phyloP scores from a whole-genome alignment of 2,113 vertebrate species.

The Coracopsis vasa region DNA sequence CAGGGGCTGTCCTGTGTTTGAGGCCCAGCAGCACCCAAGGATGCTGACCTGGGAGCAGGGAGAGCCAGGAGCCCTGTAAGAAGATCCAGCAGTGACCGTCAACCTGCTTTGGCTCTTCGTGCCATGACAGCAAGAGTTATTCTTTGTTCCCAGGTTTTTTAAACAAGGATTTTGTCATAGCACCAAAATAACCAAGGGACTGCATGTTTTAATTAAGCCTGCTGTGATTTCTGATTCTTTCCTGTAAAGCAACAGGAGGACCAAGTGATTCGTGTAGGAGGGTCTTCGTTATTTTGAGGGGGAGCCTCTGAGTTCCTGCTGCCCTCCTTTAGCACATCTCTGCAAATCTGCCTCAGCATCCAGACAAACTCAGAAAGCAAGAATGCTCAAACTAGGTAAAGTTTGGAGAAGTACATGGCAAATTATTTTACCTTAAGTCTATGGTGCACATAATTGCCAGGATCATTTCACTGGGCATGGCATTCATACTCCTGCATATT shows the following conservation, averaged over 20 bases:
- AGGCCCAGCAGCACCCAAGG: not conserved
- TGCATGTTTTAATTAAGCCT: not conserved
- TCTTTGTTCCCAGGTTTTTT: not conserved
- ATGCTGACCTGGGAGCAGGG: not conserved
- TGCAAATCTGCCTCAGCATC: not conserved
- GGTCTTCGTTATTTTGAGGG: not conserved
- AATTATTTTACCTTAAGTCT: not conserved
- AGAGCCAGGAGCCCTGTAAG: not conserved
- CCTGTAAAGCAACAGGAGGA: not conserved
- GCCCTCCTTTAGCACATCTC: not conserved
- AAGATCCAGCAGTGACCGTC: not conserved
- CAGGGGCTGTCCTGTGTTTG: accelerated
- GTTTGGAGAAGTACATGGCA: not conserved
- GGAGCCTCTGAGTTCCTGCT: not conserved
- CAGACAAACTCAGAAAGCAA: not conserved
- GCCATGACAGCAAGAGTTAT: not conserved
- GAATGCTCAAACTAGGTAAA: not conserved
- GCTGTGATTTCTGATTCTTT: not conserved
- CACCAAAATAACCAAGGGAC: not conserved
- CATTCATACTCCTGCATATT: not conserved
- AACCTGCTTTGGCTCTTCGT: not conserved
- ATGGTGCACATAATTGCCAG: not conserved
- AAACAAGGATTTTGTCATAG: not conserved
- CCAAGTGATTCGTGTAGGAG: not conserved
- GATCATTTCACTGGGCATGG: not conserved